phyloP scores from a whole-genome alignment of 1,140 invertebrate genomes.

The Chlorops oryzae region DNA sequence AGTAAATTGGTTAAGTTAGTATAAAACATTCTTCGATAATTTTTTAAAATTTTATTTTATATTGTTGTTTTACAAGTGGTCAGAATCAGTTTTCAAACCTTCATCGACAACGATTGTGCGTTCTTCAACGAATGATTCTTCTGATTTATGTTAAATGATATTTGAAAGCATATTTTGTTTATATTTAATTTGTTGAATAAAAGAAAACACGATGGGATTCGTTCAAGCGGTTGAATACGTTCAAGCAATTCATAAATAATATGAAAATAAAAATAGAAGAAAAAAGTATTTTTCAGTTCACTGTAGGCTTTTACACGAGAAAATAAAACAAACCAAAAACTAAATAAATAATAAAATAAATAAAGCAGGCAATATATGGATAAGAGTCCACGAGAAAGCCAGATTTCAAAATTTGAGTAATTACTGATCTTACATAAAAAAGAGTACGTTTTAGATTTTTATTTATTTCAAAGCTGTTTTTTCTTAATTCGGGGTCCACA shows the following conservation, averaged over 20 bases:
- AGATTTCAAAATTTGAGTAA: too few relatives aligned
- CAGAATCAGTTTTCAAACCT: conserved; percentile 47
- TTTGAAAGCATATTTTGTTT: conserved; percentile 24
- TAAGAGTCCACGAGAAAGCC: too few relatives aligned
- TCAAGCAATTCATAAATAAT: conserved; percentile 13
- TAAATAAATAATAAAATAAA: conserved; percentile 5
- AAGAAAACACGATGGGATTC: too few relatives aligned
- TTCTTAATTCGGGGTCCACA: too few relatives aligned
- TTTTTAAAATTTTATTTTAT: conserved; percentile 2
- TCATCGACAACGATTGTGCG: conserved; percentile 45
- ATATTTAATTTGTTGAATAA: not conserved
- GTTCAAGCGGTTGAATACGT: too few relatives aligned
- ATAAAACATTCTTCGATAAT: not conserved
- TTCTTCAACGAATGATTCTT: conserved; percentile 47
- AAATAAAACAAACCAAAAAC: conserved; percentile 2
- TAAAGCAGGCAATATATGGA: too few relatives aligned
- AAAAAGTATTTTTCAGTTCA: conserved; percentile 19
- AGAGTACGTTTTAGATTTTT: too few relatives aligned
- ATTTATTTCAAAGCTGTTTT: too few relatives aligned
- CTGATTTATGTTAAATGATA: too few relatives aligned
- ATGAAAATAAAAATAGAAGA: conserved; percentile 5
- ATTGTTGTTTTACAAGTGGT: conserved; percentile 33
- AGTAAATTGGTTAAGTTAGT: too few relatives aligned
- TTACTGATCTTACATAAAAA: too few relatives aligned
- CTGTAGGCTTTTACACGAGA: too few relatives aligned